Base-by-base conservation (phyloP, 2,888 invertebrate species). In the Drosophila lacicola region DNA sequence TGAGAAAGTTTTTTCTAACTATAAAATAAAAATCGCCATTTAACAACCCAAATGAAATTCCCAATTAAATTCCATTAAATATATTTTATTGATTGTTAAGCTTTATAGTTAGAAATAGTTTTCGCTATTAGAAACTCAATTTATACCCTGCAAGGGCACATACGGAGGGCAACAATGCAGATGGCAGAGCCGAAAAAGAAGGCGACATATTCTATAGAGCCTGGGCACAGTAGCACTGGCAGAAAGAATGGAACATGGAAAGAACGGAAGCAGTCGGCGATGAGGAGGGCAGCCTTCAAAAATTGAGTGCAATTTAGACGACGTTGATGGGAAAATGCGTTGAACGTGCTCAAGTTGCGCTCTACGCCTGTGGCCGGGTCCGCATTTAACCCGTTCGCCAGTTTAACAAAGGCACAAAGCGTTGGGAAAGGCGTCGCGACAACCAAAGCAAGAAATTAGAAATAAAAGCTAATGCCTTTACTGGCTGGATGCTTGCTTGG, bases 261-360 rank as follows among this genome's bases (percentile, higher is more conserved):
- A 57, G 57, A 65, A 74, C 78, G 75, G 64, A 76, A 78, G 75
- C 75, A 54, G 70, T 21, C 47, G 63, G 61, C 42, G 58, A 57
- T 51, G 62, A 58, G 67, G 61, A 58, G 66, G 50, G 65, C 72
- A 88, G 89, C 88, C 88, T 88, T 90, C 84, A 90, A 87, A 88
- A 85, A 88, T 90, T 89, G 85, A 88, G 90, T 82, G 87, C 90
- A 89, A 82, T 86, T 90, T 84, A 75, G 84, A 78, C 71, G 82
- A 75, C 71, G 85, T 80, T 89, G 89, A 89, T 86, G 87, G 82
- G 81, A 79, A 82, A 80, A 88, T 86, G 82, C 81, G 82, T 83
- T 83, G 90, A 90, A 89, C 89, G 89, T 89, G 89, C 89, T 90
- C 85, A 89, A 89, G 89, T 89, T 89, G 89, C 61, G 78, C 82